Evolutionary conservation across 2,113 vertebrate genomes (phyloP).

Genomic region (Syrmaticus mikado): DNA sequence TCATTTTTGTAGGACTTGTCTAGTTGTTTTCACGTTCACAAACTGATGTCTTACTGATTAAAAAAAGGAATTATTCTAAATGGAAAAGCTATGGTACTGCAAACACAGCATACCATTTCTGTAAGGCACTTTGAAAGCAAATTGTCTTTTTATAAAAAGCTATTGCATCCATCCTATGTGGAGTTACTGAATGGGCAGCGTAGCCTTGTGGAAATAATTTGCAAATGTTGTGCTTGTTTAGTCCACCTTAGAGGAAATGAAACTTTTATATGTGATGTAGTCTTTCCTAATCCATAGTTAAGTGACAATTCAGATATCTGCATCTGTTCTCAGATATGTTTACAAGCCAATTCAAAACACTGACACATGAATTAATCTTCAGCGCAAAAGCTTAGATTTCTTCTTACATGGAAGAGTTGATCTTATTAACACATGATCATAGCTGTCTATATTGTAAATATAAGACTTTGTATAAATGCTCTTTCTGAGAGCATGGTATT

Average conservation of each 20-base stretch:
- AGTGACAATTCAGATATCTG: conserved; percentile 33
- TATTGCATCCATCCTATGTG: neutral
- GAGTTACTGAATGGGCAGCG: neutral
- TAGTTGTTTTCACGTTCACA: conserved; percentile 60
- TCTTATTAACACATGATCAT: conserved; percentile 52
- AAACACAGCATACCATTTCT: conserved; percentile 35
- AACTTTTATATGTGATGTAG: neutral
- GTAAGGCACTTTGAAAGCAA: neutral
- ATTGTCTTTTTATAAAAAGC: neutral
- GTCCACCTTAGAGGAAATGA: neutral
- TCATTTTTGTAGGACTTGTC: conserved; percentile 57
- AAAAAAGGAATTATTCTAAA: neutral
- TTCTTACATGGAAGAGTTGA: conserved; percentile 73
- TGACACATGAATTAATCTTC: conserved; percentile 36
- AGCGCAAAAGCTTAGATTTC: conserved; percentile 67
- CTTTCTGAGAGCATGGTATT: conserved; percentile 76
- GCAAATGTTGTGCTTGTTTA: conserved; percentile 30
- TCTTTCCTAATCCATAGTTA: conserved; percentile 18
- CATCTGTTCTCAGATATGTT: conserved; percentile 56
- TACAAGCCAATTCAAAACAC: conserved; percentile 52
- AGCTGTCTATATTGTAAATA: conserved; percentile 75
- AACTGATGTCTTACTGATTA: conserved; percentile 31
- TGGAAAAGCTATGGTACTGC: conserved; percentile 4
- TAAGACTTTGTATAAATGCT: conserved; percentile 71
- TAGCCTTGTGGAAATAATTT: conserved; percentile 49